phyloP scores from a whole-genome alignment of 2,113 vertebrate species.

The Eira barbara region DNA sequence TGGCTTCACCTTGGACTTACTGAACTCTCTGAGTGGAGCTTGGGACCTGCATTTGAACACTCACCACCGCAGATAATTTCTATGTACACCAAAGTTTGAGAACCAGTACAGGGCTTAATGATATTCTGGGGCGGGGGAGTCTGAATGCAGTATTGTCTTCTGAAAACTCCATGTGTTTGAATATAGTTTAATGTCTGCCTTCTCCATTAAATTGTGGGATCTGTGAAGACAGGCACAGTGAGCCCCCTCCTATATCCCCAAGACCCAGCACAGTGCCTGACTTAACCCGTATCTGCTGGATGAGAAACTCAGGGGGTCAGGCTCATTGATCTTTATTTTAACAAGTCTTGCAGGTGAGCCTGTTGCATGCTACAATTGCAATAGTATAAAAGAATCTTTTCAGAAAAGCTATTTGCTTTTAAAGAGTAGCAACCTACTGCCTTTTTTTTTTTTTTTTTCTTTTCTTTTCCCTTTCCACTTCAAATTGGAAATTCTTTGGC shows the following conservation, averaged over 20 bases:
- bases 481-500: background rate
- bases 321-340: background rate
- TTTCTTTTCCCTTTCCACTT: background rate
- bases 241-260: background rate
- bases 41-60: background rate
- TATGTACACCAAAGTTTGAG: background rate
- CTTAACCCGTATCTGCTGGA: background rate
- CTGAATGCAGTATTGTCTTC: background rate
- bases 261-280: background rate
- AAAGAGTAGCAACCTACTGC: background rate
- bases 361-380: background rate
- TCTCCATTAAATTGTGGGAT: background rate
- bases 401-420: background rate
- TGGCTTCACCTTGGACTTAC: background rate
- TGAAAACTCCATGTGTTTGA: background rate
- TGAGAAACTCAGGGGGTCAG: background rate
- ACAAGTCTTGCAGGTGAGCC: background rate
- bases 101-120: background rate
- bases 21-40: background rate
- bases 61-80: background rate
- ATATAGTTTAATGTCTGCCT: background rate
- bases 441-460: no score
- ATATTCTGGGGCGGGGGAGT: background rate
- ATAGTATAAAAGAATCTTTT: background rate
- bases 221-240: background rate